Conservation (phyloP, 1,140 invertebrate species). For the Ladona fulva region DNA sequence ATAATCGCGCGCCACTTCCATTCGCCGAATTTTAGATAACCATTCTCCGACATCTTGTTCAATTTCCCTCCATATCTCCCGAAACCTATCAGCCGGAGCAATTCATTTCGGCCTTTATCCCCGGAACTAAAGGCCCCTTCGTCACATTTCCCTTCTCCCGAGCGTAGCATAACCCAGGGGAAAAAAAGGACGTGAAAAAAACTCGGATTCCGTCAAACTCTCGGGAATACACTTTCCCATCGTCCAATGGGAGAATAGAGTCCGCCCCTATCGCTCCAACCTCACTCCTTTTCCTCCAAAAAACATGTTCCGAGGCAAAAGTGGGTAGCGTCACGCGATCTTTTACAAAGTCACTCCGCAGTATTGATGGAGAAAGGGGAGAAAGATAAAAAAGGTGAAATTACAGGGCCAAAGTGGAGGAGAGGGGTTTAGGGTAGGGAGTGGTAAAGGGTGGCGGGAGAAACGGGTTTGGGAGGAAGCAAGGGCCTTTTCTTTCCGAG, state of each 20-base stretch:
- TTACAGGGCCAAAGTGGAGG: too few species aligned
- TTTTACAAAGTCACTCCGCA: background rate
- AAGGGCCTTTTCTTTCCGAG: too few species aligned
- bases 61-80: background rate
- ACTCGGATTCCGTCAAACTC: background rate
- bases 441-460: too few species aligned
- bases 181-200: background rate
- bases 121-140: background rate
- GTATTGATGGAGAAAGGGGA: background rate
- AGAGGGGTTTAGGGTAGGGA: too few species aligned
- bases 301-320: background rate
- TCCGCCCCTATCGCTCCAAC: background rate
- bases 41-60: slow-evolving; percentile 3
- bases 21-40: background rate
- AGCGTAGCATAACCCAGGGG: background rate
- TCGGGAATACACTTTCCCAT: background rate
- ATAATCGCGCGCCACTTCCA: too few species aligned
- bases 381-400: too few species aligned
- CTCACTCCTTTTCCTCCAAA: background rate
- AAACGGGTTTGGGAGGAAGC: too few species aligned
- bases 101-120: background rate
- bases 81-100: background rate
- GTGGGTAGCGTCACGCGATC: background rate
- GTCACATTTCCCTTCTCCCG: background rate
- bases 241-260: background rate